Base-by-base conservation (phyloP, 1,140 invertebrate species). In the Hylyphantes graminicola region DNA sequence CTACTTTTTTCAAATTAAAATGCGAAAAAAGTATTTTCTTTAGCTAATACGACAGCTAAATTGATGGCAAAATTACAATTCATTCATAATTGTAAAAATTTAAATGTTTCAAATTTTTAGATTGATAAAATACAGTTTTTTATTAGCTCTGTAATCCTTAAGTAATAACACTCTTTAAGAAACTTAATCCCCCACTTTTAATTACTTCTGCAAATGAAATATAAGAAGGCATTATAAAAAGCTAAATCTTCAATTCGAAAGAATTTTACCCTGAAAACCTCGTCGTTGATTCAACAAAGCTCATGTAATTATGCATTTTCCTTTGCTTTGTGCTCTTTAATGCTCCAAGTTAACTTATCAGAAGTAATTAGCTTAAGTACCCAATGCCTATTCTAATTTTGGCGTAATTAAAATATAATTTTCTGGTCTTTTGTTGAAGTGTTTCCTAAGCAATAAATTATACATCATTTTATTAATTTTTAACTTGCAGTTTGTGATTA, bases 361-460 rank as follows among this genome's bases (percentile, higher is more conserved):
- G 10, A 54, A 54, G 61, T 78, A 61, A 78, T 78, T 67, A 65
- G 76, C 76, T 78, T 54, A 78, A 78, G 61, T 65, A 78, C 63
- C 51, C 35, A 64, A 53, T 78, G 76, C 59, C 61, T 78, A 78
- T 78, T 78, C 67, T 64, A 78, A 78, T 67, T 78, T 55, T 13
- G n/a, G 17, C 63, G 35, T 78, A 78, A 78, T 78, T 78, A 78
- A 78, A 78, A 78, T 78, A 64, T 78, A 65, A 17, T 78, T 78
- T 74, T 53, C 53, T 64, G 10, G 12, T 15, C 68, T 54, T 70
- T 70, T 35, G 35, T 35, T 35, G 35, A 35, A 35, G 35, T 35
- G 35, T 5, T 35, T 35, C 35, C 35, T 21, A 12, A 21, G 19
- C 51, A 65, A 78, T 78, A 65, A 78, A 78, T 78, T 78, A 35